These are phyloP conservation scores for Zapus hudsonius DNA, from an alignment of 2,113 vertebrate species.

Conservation along the genomic window DNA sequence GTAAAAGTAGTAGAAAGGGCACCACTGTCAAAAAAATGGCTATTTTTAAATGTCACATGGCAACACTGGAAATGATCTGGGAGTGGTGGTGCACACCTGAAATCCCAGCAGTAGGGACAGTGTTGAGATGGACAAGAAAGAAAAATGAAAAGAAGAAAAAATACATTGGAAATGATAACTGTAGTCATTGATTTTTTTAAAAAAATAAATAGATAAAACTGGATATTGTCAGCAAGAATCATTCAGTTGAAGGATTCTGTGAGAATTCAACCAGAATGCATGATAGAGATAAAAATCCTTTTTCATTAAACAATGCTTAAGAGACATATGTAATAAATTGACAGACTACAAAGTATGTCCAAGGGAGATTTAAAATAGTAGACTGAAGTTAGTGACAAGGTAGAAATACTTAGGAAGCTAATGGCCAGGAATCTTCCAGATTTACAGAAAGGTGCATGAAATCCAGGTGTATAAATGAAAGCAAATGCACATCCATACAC, in stretches of 20 bases:
- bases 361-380: background rate
- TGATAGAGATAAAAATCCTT: background rate
- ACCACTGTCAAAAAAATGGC: background rate
- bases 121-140: background rate
- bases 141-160: background rate
- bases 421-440: background rate
- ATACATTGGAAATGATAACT: slow-evolving; percentile 4
- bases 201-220: background rate
- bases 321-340: background rate
- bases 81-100: background rate
- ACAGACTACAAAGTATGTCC: background rate
- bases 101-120: background rate
- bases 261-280: background rate
- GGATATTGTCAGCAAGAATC: background rate
- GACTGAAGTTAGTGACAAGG: background rate
- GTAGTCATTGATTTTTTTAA: background rate
- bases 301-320: slow-evolving; percentile 8
- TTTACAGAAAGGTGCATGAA: background rate
- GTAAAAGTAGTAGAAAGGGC: background rate
- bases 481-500: background rate
- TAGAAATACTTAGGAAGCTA: background rate
- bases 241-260: background rate
- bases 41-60: background rate
- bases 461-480: slow-evolving; percentile 7
- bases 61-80: background rate